Evolutionary conservation across 1,140 invertebrate species (phyloP), one percentile per base, ranked within the genome.

Genomic region (Micrasema longulum): DNA sequence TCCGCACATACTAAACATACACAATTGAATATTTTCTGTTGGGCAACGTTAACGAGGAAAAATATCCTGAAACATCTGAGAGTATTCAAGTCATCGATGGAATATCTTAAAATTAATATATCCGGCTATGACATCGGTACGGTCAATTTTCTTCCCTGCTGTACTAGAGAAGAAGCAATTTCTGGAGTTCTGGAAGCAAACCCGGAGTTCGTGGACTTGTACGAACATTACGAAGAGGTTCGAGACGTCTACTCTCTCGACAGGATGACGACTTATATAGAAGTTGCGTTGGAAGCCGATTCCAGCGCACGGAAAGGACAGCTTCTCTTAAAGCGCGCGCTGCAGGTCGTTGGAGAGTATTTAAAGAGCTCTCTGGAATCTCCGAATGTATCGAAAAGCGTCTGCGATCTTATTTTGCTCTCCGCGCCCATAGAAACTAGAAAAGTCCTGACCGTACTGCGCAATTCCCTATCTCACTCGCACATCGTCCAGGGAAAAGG

Each of bases 401-500:
- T 60, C n/a, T 36, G 36, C 35, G 16, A 60, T 18, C 18, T 60
- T 9, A n/a, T 60, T 6, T 31, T 60, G 36, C 55, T 60, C 16
- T 60, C 55, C 5, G 55, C 55, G 2, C 55, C 55, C 1, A 2
- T 11, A 9, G 36, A 60, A 18, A 60, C 36, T 1, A 36, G 36
- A 20, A 12, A 60, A 10, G 16, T 60, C 6, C 31, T 60, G 4
- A 60, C 18, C 14, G 36, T 4, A 1, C 11, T 60, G 2, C 55
- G 55, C 16, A 60, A 60, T 22, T 60, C 55, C 16, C 16, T 60
- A 20, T 60, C 55, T 2, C 55, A 60, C 36, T 26, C 55, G 11
- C 55, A 60, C 36, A 20, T 41, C 36, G 9, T 60, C 4, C n/a
- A 60, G 2, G 36, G 35, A 10, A 31, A 2, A 11, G 52, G 38